Evolutionary conservation across 2,797 vertebrate genomes (phyloP).

Genomic region (Poeciliopsis turneri): DNA sequence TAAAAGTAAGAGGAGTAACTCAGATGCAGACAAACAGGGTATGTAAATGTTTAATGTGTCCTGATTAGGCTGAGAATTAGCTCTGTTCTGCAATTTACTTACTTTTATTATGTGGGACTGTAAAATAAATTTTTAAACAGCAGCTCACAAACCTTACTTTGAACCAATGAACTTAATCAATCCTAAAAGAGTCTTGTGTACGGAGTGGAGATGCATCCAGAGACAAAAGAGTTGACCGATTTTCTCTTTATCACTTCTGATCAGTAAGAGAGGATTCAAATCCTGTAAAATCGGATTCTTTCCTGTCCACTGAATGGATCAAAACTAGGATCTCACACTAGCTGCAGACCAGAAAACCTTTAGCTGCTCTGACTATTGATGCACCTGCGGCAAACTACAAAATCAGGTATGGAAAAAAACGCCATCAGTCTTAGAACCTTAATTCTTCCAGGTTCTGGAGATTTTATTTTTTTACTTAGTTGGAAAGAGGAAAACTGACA

Average conservation of each 20-base stretch:
- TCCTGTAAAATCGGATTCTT: neutral
- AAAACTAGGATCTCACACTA: neutral
- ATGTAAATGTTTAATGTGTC: neutral
- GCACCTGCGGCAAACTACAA: neutral
- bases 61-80: neutral
- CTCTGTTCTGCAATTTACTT: neutral
- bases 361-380: neutral
- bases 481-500: neutral
- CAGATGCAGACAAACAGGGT: neutral
- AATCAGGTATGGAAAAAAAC: neutral
- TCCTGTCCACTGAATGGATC: neutral
- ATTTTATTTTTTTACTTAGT: neutral
- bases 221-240: neutral
- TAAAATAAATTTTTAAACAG: neutral
- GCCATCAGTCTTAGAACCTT: neutral
- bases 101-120: neutral
- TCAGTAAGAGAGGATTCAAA: neutral
- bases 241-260: neutral
- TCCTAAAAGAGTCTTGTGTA: neutral
- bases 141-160: neutral
- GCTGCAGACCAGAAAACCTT: too few species aligned
- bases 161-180: neutral
- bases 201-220: neutral
- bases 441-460: neutral
- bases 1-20: constrained; percentile 21